These are phyloP conservation scores for Ceratina calcarata DNA, from an alignment of 1,140 invertebrate genomes.

Conservation along the genomic window DNA sequence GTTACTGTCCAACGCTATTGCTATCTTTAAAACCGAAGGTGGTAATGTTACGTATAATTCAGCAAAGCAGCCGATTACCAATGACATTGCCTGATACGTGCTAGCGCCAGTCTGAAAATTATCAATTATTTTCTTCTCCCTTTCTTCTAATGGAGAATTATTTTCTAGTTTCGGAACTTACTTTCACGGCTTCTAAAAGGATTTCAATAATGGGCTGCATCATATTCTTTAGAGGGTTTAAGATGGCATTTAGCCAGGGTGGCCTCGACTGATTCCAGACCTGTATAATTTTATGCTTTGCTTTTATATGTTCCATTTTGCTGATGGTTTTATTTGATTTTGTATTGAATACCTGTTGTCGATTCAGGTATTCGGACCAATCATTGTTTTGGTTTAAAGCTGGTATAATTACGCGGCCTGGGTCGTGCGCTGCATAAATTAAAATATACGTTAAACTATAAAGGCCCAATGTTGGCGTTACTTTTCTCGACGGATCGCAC, in stretches of 20 bases:
- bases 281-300: constrained; percentile 66
- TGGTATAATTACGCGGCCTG: constrained; percentile 83
- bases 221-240: constrained; percentile 82
- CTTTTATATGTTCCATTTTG: too few relatives aligned
- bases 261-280: constrained; percentile 89
- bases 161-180: constrained; percentile 41
- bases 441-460: constrained; percentile 76
- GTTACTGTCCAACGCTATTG: constrained; percentile 82
- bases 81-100: constrained; percentile 88
- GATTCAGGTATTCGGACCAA: constrained; percentile 87
- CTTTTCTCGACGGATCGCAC: constrained; percentile 67
- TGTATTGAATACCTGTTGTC: constrained; percentile 82
- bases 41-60: constrained; percentile 85
- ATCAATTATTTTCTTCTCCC: too few relatives aligned
- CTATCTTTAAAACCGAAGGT: constrained; percentile 80
- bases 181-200: constrained; percentile 83
- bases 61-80: constrained; percentile 85
- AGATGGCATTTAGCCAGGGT: constrained; percentile 86
- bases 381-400: constrained; percentile 82
- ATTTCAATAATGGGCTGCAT: constrained; percentile 84
- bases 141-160: not conserved
- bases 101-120: constrained; percentile 84
- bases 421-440: constrained; percentile 83
- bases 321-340: not conserved
- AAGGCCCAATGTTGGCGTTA: constrained; percentile 63